Evolutionary conservation across 1,140 invertebrate species (phyloP).

Genomic region (Amphibalanus amphitrite): DNA sequence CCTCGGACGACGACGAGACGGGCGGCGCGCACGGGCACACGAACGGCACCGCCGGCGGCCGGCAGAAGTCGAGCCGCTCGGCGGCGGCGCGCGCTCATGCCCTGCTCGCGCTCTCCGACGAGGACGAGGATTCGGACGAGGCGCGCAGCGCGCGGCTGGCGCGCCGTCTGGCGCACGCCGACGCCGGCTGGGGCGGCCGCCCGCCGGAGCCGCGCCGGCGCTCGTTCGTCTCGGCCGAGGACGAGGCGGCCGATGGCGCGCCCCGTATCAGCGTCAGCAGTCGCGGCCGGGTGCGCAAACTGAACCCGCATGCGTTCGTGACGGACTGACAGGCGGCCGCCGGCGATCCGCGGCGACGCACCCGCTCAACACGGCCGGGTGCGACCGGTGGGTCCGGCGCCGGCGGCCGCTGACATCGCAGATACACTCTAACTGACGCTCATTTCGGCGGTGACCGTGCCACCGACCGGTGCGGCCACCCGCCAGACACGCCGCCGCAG

Average conservation of each 20-base stretch:
- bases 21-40: conserved; percentile 8
- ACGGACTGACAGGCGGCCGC: neutral
- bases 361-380: too few species aligned
- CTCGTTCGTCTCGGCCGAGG: conserved; percentile 7
- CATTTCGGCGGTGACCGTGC: too few species aligned
- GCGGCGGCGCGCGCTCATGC: neutral
- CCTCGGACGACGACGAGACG: conserved; percentile 16
- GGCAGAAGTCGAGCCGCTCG: neutral
- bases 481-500: too few species aligned
- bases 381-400: too few species aligned
- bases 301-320: conserved; percentile 7
- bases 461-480: too few species aligned
- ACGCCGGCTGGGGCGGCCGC: conserved; percentile 8
- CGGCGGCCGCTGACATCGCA: too few species aligned
- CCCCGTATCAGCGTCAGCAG: conserved; percentile 17
- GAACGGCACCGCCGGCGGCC: conserved; percentile 9
- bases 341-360: too few species aligned
- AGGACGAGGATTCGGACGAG: conserved; percentile 9
- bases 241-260: conserved; percentile 11
- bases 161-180: conserved; percentile 10
- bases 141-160: conserved; percentile 10
- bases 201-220: conserved; percentile 10
- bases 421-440: too few species aligned
- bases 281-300: conserved; percentile 17
- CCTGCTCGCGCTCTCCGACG: conserved; percentile 11